Conservation (phyloP, 2,888 invertebrate species). For the Drosophila tanythrix region DNA sequence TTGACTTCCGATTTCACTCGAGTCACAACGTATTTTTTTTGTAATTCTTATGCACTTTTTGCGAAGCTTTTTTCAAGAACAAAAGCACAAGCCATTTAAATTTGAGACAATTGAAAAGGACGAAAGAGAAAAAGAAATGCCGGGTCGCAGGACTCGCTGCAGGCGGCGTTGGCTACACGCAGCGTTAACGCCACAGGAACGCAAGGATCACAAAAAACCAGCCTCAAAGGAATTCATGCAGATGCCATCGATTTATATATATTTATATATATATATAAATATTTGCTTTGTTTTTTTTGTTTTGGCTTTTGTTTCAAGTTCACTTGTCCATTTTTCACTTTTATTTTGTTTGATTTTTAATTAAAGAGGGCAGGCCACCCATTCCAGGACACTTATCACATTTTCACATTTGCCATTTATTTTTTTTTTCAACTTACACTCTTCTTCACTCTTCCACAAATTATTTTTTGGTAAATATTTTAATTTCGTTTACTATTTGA, state of each 20-base stretch:
- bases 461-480: not conserved
- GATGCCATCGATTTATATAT: slow-evolving; percentile 28
- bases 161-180: slow-evolving; percentile 42
- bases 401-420: slow-evolving; percentile 18
- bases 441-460: not conserved
- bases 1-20: not conserved
- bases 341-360: slow-evolving; percentile 5
- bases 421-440: not conserved
- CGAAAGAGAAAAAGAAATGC: slow-evolving; percentile 7
- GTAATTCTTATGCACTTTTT: not conserved
- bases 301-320: slow-evolving; percentile 53
- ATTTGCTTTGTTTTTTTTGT: slow-evolving; percentile 14
- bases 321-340: slow-evolving; percentile 58
- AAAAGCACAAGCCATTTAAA: not conserved
- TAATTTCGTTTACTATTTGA: not conserved
- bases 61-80: not conserved
- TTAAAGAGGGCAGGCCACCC: slow-evolving; percentile 4
- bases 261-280: not conserved
- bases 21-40: not conserved
- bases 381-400: slow-evolving; percentile 5
- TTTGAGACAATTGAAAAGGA: not conserved
- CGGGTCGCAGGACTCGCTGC: slow-evolving; percentile 32
- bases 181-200: slow-evolving; percentile 36
- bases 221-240: slow-evolving; percentile 33
- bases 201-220: slow-evolving; percentile 1